Evolutionary conservation across 1,140 invertebrate genomes (phyloP), one percentile per base, ranked within the genome.

Genomic region (Atta texana): DNA sequence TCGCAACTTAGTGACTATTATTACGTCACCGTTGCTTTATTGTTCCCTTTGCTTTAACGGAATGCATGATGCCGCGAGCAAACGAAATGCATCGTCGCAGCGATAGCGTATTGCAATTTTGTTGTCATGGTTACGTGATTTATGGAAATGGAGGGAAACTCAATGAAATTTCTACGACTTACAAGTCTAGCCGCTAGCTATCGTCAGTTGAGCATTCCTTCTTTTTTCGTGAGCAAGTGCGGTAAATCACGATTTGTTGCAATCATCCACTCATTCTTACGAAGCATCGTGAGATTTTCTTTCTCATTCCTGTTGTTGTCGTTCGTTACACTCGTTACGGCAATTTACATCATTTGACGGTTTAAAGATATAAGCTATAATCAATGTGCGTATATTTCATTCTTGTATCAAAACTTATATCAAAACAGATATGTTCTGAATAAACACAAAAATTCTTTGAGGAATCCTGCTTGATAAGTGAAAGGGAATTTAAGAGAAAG

Each of bases 91-190:
- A 53, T 7, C 77, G 77, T 69, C 55, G 57, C 69, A 8, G 53
- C 39, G 69, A 75, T 39, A 59, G 69, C 49, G 34, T 51, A 39
- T 75, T 34, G 80, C 80, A 84, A 84, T 84, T 57, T 84, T 75
- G 80, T 61, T 84, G 80, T 84, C 80, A 55, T 55, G 63, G 55
- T 51, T 74, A 61, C 55, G 57, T 84, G 80, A 84, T 84, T 84
- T 84, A 84, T 84, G 80, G 39, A 61, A 84, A 84, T 84, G 7
- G 12, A 44, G 68, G 55, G 55, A 84, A 75, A 75, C n/a, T 74
- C 80, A 61, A 61, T 74, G 80, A 28, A 75, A 84, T 74, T 84
- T 61, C 28, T 84, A 75, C 44, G 55, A 75, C 69, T 84, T 49
- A 61, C 24, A 39, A 61, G 14, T 59, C 39, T 74, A 82, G 80